A percentile compares a stretch with the other conserved stretches of the same genome.
Evolutionary conservation across 35 echinoderm and acorn worm genomes (phyloP).

Genomic region (Lytechinus pictus): DNA sequence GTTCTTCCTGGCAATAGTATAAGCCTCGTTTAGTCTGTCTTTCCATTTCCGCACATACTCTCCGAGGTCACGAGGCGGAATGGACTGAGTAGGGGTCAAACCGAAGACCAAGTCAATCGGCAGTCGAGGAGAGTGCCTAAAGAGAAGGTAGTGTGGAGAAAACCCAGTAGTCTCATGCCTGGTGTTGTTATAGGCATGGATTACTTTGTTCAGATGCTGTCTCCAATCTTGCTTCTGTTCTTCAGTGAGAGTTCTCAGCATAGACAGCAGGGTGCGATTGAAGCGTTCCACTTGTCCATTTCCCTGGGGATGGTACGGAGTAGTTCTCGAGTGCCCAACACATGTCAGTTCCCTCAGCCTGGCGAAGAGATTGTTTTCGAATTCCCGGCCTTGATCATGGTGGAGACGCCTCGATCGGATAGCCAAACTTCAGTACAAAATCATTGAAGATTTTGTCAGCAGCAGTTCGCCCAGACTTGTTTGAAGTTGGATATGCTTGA

Average conservation of each 20-base stretch:
- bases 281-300: not conserved
- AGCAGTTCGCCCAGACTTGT: constrained; percentile 32
- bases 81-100: not conserved
- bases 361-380: not conserved
- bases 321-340: not conserved
- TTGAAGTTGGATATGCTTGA: constrained; percentile 73
- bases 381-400: not conserved
- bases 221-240: constrained; percentile 76
- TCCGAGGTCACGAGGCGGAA: not conserved
- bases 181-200: constrained; percentile 78
- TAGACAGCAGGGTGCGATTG: not conserved
- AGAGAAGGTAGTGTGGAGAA: constrained; percentile 72
- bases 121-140: constrained; percentile 55
- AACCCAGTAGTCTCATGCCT: constrained; percentile 66
- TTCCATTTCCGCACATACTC: constrained; percentile 76
- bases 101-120: constrained; percentile 69
- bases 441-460: not conserved
- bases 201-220: constrained; percentile 54
- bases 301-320: not conserved
- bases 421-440: not conserved
- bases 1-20: constrained; percentile 40
- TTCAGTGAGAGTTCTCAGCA: not conserved
- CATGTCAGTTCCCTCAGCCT: not conserved
- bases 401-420: not conserved
- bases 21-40: constrained; percentile 63